phyloP scores from a whole-genome alignment of 1,140 invertebrate genomes.

The Procambarus clarkii region DNA sequence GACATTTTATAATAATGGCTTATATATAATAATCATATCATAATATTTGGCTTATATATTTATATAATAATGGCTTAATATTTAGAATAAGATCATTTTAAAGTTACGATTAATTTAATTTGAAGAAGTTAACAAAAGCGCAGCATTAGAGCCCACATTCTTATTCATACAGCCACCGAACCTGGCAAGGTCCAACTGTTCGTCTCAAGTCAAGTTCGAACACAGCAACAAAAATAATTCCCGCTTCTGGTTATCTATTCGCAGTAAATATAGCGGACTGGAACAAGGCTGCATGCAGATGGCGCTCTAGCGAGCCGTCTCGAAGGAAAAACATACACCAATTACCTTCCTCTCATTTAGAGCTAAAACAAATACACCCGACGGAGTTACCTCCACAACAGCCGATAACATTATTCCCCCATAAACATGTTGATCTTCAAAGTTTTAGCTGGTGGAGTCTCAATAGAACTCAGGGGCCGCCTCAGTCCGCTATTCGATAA shows the following conservation, averaged over 20 bases:
- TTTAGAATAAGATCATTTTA: too few species aligned
- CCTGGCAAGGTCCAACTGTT: too few species aligned
- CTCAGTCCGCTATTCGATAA: conserved; percentile 42
- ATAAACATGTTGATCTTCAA: conserved; percentile 53
- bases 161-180: too few species aligned
- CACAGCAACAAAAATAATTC: background rate
- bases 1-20: too few species aligned
- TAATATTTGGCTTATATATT: too few species aligned
- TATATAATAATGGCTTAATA: too few species aligned
- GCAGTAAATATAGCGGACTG: conserved; percentile 3
- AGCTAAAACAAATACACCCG: conserved; percentile 2
- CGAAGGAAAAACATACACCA: background rate
- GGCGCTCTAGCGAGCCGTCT: background rate
- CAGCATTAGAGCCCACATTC: background rate
- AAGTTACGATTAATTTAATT: too few species aligned
- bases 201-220: too few species aligned
- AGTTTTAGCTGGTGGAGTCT: conserved; percentile 36
- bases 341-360: conserved; percentile 9
- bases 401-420: conserved; percentile 21
- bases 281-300: conserved; percentile 23
- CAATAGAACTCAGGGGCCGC: conserved; percentile 42
- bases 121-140: too few species aligned
- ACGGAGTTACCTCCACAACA: background rate
- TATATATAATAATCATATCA: too few species aligned
- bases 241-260: background rate